Base-by-base conservation (phyloP, 1,140 invertebrate genomes). In the Sycobia sp. region DNA sequence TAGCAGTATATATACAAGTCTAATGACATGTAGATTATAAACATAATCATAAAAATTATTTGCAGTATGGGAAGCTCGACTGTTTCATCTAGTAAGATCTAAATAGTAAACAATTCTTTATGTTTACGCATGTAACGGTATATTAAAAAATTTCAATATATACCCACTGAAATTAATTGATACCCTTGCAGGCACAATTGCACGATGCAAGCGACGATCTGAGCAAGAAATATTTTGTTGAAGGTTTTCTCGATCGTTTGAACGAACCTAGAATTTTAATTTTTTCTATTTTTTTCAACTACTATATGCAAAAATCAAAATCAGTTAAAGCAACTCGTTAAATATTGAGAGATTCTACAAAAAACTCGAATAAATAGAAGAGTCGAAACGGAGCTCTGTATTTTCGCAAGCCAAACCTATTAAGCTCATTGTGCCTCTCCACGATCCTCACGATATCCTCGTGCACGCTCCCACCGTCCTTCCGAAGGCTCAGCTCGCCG, bases 181-280 rank as follows among this genome's bases (percentile, higher is more conserved):
- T 58, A 71, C 32, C 66, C 70, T 43, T 71, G 70, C 22, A 71
- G 56, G 50, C 66, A 71, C 46, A 69, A 62, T 29, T 53, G 63
- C 16, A 69, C 32, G 0, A 47, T 51, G 25, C 57, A 69, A 2
- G 27, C 54, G 7, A 62, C 11, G 7, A 65, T 25, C 49, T 69
- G 67, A 1, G 55, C 34, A 4, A 71, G 61, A 53, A 71, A 51
- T 39, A 69, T 63, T 7, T 55, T 10, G 20, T 63, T 66, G 22
- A 67, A 71, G 57, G 75, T 79, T 0, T 53, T 22, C 67, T 84
- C 79, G 39, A 84, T 70, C 16, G 72, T 69, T 4, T 25, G 53
- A 1, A 73, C 71, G 1, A 78, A 69, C 23, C 73, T 66, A 68
- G 78, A 64, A 25, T 4, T 14, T 55, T 25, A 23, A n/a, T n/a